Percentiles rank a stretch among this genome's conserved stretches.
phyloP scores from a whole-genome alignment of 2,113 vertebrate species.

The Mellivora capensis region DNA sequence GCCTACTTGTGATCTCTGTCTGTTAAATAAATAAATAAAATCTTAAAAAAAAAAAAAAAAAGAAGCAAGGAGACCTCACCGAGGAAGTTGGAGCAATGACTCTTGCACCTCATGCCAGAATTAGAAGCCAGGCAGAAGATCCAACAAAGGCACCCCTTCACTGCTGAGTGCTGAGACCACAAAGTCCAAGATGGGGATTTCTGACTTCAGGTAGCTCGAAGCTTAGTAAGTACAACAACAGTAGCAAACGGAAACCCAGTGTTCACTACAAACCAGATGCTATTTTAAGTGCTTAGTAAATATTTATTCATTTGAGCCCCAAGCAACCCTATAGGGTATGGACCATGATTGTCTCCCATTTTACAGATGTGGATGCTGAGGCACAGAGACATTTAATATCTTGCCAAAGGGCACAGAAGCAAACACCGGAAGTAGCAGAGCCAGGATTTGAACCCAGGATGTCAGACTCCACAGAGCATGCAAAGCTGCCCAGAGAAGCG shows the following conservation, averaged over 20 bases:
- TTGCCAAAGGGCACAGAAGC: not conserved
- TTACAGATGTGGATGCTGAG: not conserved
- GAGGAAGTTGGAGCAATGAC: too few species aligned
- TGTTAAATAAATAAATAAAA: too few species aligned
- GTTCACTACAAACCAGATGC: not conserved
- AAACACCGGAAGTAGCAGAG: fast-evolving
- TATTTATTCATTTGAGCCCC: not conserved
- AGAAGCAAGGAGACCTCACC: not conserved
- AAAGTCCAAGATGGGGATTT: not conserved
- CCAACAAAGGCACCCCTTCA: not conserved
- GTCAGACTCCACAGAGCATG: not conserved
- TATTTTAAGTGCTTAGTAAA: not conserved
- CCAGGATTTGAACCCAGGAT: not conserved
- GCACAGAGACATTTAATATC: not conserved
- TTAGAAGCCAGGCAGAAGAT: not conserved
- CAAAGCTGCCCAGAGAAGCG: not conserved
- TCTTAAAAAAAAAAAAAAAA: too few species aligned
- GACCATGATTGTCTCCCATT: not conserved
- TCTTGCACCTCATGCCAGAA: not conserved
- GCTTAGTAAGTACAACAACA: not conserved
- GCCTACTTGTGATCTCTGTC: too few species aligned
- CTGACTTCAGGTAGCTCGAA: not conserved
- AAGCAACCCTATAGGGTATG: not conserved
- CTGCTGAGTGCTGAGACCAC: not conserved
- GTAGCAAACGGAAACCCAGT: not conserved